Base-by-base conservation (phyloP, 2,797 vertebrate species). In the Chiloscyllium punctatum region DNA sequence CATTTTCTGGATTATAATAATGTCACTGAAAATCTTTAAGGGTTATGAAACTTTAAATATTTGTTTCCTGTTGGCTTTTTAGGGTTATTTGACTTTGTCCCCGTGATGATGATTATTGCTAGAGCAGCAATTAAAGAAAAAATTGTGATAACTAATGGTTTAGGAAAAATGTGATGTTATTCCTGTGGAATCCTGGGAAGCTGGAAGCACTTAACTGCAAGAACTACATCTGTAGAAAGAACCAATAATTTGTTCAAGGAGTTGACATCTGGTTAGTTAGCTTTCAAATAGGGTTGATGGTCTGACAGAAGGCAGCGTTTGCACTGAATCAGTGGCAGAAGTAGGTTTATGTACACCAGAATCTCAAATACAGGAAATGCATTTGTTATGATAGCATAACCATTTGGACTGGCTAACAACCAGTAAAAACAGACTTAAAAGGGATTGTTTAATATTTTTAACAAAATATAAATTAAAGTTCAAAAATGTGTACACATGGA, bases 211-310 rank as follows among this genome's bases (percentile, higher is more conserved):
- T 99, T 98, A 98, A 97, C 97, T 97, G 97, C 97, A 98, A 97
- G 98, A 98, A 98, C 97, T 98, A 62, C 57, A 62, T 98, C 98
- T 97, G 98, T 98, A 97, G 97, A 98, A 98, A 98, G 98, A 98
- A 97, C 98, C 98, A 98, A 98, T 98, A 98, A 98, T 98, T 99
- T 98, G 98, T 98, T 98, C 98, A 98, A 98, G 98, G 98, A 98
- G 98, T 96, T 97, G 98, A 99, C 98, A 99, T 99, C 98, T 99
- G 98, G 98, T 98, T 97, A 97, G 97, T 97, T 96, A 97, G 97
- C 98, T 98, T 96, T 97, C 98, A 98, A 98, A 98, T 98, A 97
- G 98, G 98, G 98, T 98, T 98, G 98, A 98, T 97, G 98, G 98
- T 97, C 96, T 97, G 98, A 98, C 96, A 97, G 98, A 98, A 97